Evolutionary conservation across 1,140 invertebrate species (phyloP).

Genomic region (Acromyrmex heyeri): DNA sequence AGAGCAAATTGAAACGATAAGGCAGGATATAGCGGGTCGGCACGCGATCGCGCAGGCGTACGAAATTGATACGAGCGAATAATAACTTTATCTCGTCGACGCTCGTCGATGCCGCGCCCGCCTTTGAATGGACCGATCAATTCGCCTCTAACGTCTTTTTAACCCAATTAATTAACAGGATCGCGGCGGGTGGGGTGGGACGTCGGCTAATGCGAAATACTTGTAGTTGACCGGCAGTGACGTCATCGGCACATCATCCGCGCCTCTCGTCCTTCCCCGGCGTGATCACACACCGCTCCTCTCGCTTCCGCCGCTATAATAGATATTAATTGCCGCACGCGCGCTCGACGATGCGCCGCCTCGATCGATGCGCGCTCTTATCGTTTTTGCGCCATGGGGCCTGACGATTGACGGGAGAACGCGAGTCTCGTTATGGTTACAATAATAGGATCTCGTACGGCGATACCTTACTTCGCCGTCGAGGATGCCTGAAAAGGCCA

Average conservation of each 20-base stretch:
- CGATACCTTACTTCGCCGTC: background rate
- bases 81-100: slow-evolving; percentile 80
- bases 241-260: slow-evolving; percentile 80
- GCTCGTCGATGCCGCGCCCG: slow-evolving; percentile 58
- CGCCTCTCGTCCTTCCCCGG: slow-evolving; percentile 60
- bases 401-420: slow-evolving; percentile 28
- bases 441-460: slow-evolving; percentile 22
- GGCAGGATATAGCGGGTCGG: slow-evolving; percentile 62
- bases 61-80: slow-evolving; percentile 78
- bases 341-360: slow-evolving; percentile 59
- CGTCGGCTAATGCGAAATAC: slow-evolving; percentile 85
- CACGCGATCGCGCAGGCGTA: slow-evolving; percentile 74
- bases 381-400: slow-evolving; percentile 38
- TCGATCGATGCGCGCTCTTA: slow-evolving; percentile 66
- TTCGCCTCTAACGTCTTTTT: slow-evolving; percentile 84
- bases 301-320: slow-evolving; percentile 83
- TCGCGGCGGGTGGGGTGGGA: slow-evolving; percentile 13
- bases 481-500: background rate
- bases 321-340: slow-evolving; percentile 83
- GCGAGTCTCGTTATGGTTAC: slow-evolving; percentile 13
- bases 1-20: slow-evolving; percentile 71
- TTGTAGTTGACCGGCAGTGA: slow-evolving; percentile 86
- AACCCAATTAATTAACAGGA: slow-evolving; percentile 85
- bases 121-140: slow-evolving; percentile 80
- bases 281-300: slow-evolving; percentile 68